These are phyloP conservation scores for Ameiurus melas DNA, from an alignment of 2,113 vertebrate species.

Conservation along the genomic window DNA sequence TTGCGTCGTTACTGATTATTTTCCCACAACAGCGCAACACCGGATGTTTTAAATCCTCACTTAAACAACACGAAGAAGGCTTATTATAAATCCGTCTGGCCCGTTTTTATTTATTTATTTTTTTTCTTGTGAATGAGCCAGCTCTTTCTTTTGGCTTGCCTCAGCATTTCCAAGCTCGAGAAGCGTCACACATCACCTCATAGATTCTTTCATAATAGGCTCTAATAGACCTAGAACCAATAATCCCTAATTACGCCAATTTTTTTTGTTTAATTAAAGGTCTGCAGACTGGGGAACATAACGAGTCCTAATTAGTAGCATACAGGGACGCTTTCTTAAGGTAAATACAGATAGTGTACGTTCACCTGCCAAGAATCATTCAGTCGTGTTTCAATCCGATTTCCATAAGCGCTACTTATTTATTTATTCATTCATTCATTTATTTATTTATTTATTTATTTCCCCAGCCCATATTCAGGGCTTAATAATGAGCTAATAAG, in stretches of 20 bases:
- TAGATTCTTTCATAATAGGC: not conserved
- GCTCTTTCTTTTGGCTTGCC: not conserved
- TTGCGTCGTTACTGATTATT: not conserved
- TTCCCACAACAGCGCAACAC: not conserved
- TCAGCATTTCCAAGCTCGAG: not conserved
- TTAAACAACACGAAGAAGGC: not conserved
- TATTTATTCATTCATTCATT: too few species aligned
- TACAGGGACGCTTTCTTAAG: constrained; percentile 6
- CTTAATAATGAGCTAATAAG: not conserved
- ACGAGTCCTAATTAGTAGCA: not conserved
- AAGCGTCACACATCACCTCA: not conserved
- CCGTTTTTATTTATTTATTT: not conserved
- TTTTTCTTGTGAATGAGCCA: not conserved
- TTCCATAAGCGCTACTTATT: not conserved
- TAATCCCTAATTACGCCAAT: constrained; percentile 20
- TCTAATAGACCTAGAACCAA: constrained; percentile 7
- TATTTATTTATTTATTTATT: too few species aligned
- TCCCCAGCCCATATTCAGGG: not conserved
- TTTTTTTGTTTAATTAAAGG: too few species aligned
- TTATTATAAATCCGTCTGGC: not conserved
- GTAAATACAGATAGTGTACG: not conserved
- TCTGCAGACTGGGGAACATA: constrained; percentile 7
- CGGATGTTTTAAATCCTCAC: not conserved
- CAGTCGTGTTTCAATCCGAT: not conserved
- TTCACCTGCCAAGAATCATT: not conserved